Percentiles rank a stretch among this genome's conserved stretches.
These are phyloP conservation scores for Cyphomyrmex costatus DNA, from an alignment of 1,140 invertebrate genomes.

Conservation along the genomic window DNA sequence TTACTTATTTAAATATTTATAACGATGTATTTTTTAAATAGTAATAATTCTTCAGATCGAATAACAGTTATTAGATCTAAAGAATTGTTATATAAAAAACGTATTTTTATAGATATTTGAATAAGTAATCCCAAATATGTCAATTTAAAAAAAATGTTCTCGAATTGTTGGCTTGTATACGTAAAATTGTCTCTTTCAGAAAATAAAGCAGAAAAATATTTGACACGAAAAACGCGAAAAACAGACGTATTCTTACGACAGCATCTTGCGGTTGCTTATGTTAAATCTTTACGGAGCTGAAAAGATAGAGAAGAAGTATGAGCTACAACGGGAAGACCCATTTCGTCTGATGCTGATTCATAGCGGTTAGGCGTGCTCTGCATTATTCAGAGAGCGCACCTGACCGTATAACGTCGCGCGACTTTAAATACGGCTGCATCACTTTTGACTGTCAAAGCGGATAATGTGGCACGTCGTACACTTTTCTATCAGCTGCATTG, in stretches of 20 bases:
- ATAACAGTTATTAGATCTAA: too few relatives aligned
- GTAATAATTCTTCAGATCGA: too few relatives aligned
- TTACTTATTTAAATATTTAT: too few relatives aligned
- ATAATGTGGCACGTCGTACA: slow-evolving; percentile 47
- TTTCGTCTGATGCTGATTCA: slow-evolving; percentile 78
- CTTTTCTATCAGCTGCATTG: background rate
- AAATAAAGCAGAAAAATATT: slow-evolving; percentile 3
- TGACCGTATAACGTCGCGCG: slow-evolving; percentile 45
- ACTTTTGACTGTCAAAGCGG: slow-evolving; percentile 71
- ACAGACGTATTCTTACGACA: background rate
- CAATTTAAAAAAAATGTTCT: too few relatives aligned
- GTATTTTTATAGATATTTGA: too few relatives aligned
- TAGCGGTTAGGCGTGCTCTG: slow-evolving; percentile 75
- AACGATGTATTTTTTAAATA: too few relatives aligned
- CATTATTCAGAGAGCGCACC: slow-evolving; percentile 74
- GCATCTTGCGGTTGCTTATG: slow-evolving; percentile 31
- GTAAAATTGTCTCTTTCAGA: background rate
- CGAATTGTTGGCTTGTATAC: too few relatives aligned
- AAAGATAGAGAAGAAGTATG: slow-evolving; percentile 57
- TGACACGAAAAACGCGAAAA: background rate
- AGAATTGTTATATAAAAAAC: too few relatives aligned
- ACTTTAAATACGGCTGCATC: slow-evolving; percentile 67
- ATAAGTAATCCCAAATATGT: too few relatives aligned
- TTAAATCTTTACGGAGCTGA: slow-evolving; percentile 43
- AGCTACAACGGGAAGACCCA: slow-evolving; percentile 46